These are phyloP conservation scores for Ips typographus DNA, from an alignment of 1,140 invertebrate genomes.

Conservation along the genomic window DNA sequence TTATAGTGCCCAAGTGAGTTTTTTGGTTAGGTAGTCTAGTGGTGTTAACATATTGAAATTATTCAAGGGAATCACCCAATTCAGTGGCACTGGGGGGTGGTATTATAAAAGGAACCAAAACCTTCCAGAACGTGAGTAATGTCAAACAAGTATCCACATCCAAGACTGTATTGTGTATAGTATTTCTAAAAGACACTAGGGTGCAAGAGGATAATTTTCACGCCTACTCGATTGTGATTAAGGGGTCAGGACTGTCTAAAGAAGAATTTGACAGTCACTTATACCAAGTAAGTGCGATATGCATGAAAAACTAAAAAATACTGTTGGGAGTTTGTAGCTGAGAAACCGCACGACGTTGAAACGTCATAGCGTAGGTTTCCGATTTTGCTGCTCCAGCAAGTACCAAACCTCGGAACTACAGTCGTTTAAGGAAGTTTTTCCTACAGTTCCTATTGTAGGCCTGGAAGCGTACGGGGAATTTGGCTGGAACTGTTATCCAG, in stretches of 20 bases:
- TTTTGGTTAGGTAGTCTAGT: not conserved
- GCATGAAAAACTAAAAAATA: not conserved
- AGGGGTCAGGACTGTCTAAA: conserved; percentile 34
- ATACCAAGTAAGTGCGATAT: not conserved
- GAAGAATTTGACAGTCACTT: conserved; percentile 35
- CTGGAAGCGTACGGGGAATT: conserved; percentile 42
- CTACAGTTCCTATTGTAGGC: conserved; percentile 37
- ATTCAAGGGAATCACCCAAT: conserved; percentile 33
- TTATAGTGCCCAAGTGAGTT: conserved; percentile 40
- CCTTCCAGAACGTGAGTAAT: conserved; percentile 28
- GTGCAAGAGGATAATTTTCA: conserved; percentile 34
- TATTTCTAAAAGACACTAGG: conserved; percentile 36
- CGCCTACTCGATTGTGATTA: conserved; percentile 41
- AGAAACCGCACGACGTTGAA: conserved; percentile 36
- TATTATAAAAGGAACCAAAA: conserved; percentile 36
- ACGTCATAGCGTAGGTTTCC: conserved; percentile 36
- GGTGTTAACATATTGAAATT: not conserved
- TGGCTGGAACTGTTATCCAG: conserved; percentile 41
- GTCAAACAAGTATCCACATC: conserved; percentile 16
- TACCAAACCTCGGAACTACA: conserved; percentile 29
- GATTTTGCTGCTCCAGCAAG: conserved; percentile 41
- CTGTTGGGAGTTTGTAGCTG: conserved; percentile 35
- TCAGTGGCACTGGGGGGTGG: conserved; percentile 41
- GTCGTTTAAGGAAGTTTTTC: conserved; percentile 42
- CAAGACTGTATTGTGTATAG: conserved; percentile 38